Evolutionary conservation across 2,888 invertebrate genomes (phyloP).

Genomic region (Hyppa rectilinea): DNA sequence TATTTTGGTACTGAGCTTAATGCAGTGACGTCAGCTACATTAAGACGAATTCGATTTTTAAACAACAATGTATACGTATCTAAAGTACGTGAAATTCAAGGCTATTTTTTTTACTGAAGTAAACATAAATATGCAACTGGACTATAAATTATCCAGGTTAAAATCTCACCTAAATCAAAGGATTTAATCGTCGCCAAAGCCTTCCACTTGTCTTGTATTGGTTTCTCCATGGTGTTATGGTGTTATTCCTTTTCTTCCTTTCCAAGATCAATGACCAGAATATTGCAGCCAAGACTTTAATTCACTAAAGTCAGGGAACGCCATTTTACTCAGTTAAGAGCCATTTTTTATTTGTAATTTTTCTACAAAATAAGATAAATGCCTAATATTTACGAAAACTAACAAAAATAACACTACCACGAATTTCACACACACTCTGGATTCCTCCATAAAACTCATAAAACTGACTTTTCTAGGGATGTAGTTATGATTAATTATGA

Average conservation of each 20-base stretch:
- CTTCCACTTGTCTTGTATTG: constrained; percentile 84
- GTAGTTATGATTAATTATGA: not conserved
- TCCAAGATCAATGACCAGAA: constrained; percentile 60
- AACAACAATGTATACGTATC: not conserved
- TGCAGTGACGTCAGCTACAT: not conserved
- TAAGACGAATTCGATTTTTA: not conserved
- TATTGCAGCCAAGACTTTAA: constrained; percentile 79
- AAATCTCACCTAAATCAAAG: constrained; percentile 84
- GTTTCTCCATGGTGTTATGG: constrained; percentile 81
- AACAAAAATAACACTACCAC: constrained; percentile 37
- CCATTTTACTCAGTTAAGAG: constrained; percentile 72
- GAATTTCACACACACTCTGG: constrained; percentile 36
- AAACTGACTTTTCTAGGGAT: constrained; percentile 29
- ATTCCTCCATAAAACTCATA: constrained; percentile 13
- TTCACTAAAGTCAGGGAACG: constrained; percentile 74
- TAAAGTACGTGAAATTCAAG: constrained; percentile 11
- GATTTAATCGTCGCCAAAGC: constrained; percentile 85
- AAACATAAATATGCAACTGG: not conserved
- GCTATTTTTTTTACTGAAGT: not conserved
- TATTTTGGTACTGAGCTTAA: not conserved
- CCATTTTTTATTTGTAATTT: constrained; percentile 56
- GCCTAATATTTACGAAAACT: constrained; percentile 25
- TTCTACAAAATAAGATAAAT: constrained; percentile 16
- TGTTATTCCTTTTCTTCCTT: constrained; percentile 40
- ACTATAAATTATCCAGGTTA: not conserved